Conservation (phyloP, 2,113 vertebrate genomes). For the Himantopus leucocephalus region DNA sequence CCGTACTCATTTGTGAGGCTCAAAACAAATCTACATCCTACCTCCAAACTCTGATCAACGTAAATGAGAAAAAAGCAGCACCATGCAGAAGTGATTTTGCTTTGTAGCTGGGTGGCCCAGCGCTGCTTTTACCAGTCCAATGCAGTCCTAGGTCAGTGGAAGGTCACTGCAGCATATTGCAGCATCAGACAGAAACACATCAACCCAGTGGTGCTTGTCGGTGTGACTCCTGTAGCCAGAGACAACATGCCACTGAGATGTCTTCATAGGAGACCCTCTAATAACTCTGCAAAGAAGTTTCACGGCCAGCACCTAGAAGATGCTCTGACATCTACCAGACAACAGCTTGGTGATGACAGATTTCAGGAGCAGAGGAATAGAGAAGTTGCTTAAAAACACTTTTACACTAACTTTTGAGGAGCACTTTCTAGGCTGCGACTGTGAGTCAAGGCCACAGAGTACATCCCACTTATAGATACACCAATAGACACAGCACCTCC, state of each 20-base stretch:
- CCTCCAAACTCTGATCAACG: neutral
- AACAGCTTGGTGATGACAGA: neutral
- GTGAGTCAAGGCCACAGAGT: neutral
- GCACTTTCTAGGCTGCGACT: neutral
- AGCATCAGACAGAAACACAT: neutral
- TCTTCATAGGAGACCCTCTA: neutral
- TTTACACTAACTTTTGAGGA: neutral
- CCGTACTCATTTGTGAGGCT: neutral
- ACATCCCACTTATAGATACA: neutral
- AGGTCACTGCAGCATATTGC: neutral
- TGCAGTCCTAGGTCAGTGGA: neutral
- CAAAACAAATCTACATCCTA: neutral
- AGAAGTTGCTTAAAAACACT: neutral
- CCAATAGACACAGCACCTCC: neutral
- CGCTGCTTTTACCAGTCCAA: neutral
- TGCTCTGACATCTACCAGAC: neutral
- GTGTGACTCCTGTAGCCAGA: neutral
- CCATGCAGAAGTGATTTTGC: neutral
- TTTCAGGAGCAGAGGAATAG: neutral
- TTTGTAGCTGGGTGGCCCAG: neutral
- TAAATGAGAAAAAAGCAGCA: neutral
- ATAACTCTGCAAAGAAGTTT: neutral
- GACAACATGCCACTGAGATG: neutral
- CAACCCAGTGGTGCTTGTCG: rapidly evolving
- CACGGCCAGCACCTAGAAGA: neutral